Evolutionary conservation across 1,140 invertebrate species (phyloP), one percentile per base, ranked within the genome.

Genomic region (Drosophila insularis): DNA sequence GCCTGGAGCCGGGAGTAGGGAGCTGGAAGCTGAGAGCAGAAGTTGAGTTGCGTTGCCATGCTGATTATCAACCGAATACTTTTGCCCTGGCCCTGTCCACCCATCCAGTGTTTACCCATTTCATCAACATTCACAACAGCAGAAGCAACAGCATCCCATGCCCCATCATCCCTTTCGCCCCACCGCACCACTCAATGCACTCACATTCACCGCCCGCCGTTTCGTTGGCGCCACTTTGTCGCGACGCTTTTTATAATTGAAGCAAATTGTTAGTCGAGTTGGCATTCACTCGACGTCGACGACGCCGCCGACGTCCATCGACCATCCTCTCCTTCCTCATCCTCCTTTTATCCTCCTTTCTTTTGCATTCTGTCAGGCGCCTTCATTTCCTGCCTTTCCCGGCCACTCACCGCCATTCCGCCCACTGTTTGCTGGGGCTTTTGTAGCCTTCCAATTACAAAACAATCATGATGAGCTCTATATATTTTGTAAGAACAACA

Each of bases 171-270:
- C 68, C 67, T 23, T 27, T 27, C 27, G 6, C 75, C 63, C 60
- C 60, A 62, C 64, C 23, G 62, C 81, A 81, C 17, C 56, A 55
- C 60, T 2, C 54, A 50, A 61, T 21, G 31, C 39, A 61, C 17
- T 31, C 56, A 35, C 54, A 60, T 17, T 32, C 64, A 21, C 74
- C 78, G 72, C 79, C 74, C 53, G 75, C 69, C 65, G 79, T 66
- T 79, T 65, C n/a, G 72, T 43, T 84, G 84, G 84, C 84, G 84
- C 84, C 84, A 87, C 80, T 89, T 89, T 87, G 84, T 87, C 84
- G 84, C 84, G 84, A 89, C 84, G 84, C 84, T 87, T 87, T 87
- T 89, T 87, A 87, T 87, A 87, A 87, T 87, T 87, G 84, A 87
- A 87, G 84, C 84, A 87, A 87, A 87, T 87, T 87, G 84, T 87